phyloP scores from a whole-genome alignment of 2,888 invertebrate genomes.

The Eumacrocentrus americanus region DNA sequence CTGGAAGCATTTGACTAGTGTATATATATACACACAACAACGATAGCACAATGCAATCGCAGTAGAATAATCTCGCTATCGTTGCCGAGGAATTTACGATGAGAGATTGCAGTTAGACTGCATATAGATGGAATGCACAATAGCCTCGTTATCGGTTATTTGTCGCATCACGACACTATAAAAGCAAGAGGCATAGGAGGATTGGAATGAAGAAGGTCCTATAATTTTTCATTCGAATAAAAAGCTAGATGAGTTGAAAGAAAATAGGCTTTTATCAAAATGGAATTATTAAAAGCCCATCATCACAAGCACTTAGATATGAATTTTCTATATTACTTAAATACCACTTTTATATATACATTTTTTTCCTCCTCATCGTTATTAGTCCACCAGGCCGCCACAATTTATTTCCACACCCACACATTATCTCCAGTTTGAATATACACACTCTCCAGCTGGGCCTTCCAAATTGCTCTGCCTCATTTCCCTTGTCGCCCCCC shows the following conservation, averaged over 20 bases:
- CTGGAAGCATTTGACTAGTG: too few species aligned
- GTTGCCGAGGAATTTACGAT: slow-evolving; percentile 22
- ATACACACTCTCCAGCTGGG: slow-evolving; percentile 5
- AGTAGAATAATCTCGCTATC: slow-evolving; percentile 23
- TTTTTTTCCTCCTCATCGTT: too few species aligned
- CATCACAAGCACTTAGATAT: too few species aligned
- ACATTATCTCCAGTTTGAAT: slow-evolving; percentile 45
- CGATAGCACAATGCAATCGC: slow-evolving; percentile 29
- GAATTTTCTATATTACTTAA: too few species aligned
- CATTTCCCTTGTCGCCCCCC: background rate
- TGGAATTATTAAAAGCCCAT: too few species aligned
- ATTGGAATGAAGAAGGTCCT: background rate
- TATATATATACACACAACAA: background rate
- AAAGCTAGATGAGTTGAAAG: background rate
- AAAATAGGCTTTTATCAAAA: background rate
- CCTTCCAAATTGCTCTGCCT: slow-evolving; percentile 16
- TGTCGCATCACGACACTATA: slow-evolving; percentile 8
- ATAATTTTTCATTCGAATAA: slow-evolving; percentile 2
- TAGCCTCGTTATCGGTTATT: slow-evolving; percentile 24
- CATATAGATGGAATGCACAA: slow-evolving; percentile 21
- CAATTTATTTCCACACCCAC: slow-evolving; percentile 61
- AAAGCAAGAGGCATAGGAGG: background rate
- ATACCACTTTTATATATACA: too few species aligned
- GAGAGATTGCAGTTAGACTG: slow-evolving; percentile 14
- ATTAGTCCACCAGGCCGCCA: slow-evolving; percentile 49